Evolutionary conservation across 2,888 invertebrate genomes (phyloP).

Genomic region (Rhyacophila evoluta): DNA sequence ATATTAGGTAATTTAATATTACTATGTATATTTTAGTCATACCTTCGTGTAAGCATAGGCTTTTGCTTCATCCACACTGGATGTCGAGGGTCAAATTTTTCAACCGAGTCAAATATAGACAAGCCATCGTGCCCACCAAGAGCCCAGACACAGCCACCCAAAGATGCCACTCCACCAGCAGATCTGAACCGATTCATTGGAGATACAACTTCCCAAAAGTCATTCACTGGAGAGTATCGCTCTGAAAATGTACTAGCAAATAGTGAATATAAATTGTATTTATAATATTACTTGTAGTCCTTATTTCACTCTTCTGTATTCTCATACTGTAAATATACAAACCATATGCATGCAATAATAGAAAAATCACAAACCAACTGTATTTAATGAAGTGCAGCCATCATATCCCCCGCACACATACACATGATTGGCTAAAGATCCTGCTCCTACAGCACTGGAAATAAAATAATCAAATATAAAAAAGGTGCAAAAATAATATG

Average conservation of each 20-base stretch:
- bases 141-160: constrained; percentile 79
- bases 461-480: no score
- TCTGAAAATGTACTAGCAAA: constrained; percentile 64
- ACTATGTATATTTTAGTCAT: no score
- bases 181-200: constrained; percentile 79
- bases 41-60: constrained; percentile 81
- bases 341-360: no score
- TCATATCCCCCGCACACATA: constrained; percentile 90
- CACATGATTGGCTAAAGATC: constrained; percentile 81
- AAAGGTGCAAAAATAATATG: constrained; percentile 37
- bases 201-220: constrained; percentile 80
- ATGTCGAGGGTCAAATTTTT: constrained; percentile 81
- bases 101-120: constrained; percentile 88
- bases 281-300: no score
- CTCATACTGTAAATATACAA: no score
- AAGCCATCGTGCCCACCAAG: constrained; percentile 91
- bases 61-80: constrained; percentile 81
- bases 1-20: no score
- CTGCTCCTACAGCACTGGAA: constrained; percentile 82
- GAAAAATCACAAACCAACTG: constrained; percentile 67
- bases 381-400: constrained; percentile 84
- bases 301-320: no score
- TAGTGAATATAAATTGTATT: no score
- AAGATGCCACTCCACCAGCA: constrained; percentile 79
- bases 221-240: constrained; percentile 80